Evolutionary conservation across 1,140 invertebrate species (phyloP), one percentile per base, ranked within the genome.

Genomic region (Drosophila pectinifera): DNA sequence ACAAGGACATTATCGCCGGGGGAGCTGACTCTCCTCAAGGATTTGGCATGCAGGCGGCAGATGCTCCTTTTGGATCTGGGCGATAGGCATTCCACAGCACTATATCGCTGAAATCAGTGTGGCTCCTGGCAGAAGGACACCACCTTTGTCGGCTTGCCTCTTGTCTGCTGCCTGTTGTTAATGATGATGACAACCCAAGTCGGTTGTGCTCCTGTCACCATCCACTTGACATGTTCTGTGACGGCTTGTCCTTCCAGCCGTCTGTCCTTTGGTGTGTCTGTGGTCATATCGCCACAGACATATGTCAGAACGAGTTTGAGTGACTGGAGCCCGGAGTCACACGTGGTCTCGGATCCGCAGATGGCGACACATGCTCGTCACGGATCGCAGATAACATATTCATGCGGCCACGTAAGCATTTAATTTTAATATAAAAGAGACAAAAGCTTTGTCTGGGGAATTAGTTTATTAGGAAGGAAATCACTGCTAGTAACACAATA

Each of bases 141-240:
- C 63, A 70, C 48, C 49, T 70, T 68, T 69, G 39, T 70, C 24
- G 39, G 28, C 48, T 55, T 43, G 34, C 26, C 38, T 8, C 36
- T 61, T 39, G 24, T 58, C 54, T 26, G 28, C 46, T 36, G 64
- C 48, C 48, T 51, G 28, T 70, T 69, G 41, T 69, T 70, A 70
- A 70, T 70, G 51, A 68, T 70, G 67, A 70, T 57, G 67, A 70
- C 67, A 70, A 70, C 39, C 31, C 38, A 56, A 56, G 67, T 70
- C 54, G 49, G 63, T 56, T 70, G 67, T 69, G 67, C 65, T 69
- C 48, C 63, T 70, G 67, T 70, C 67, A 70, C 63, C 67, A 70
- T 69, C 20, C 64, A 70, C 64, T 69, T 70, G 67, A 70, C 49
- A 56, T 38, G 36, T 34, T 69, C 64, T 48, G 31, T 41, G 62